Conservation (phyloP, 2,888 invertebrate species). For the Branchipolynoe longqiensis region DNA sequence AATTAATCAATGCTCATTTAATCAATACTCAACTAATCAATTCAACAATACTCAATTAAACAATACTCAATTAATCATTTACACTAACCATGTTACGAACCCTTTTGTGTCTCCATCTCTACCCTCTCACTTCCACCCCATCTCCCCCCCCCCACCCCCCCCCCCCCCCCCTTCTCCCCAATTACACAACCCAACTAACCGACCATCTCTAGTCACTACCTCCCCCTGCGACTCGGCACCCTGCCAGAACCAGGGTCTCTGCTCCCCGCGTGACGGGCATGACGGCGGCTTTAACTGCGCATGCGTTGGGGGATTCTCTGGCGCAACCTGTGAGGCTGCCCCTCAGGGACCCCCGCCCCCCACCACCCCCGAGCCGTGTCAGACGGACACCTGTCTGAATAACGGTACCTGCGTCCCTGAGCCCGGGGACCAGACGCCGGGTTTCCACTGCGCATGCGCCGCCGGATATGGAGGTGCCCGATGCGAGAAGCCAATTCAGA, state of each 20-base stretch:
- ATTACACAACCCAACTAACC: too few species aligned
- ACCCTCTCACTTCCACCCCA: not conserved
- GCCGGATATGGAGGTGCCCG: not conserved
- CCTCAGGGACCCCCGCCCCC: not conserved
- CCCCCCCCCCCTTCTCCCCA: not conserved
- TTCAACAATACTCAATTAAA: too few species aligned
- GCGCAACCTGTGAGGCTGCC: not conserved
- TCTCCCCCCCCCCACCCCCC: not conserved
- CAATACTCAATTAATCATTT: not conserved
- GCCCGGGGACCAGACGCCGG: not conserved
- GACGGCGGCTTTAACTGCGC: not conserved
- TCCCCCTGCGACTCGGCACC: not conserved
- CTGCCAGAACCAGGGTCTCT: constrained; percentile 6
- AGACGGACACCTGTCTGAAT: not conserved
- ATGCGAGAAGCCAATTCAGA: not conserved
- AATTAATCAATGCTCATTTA: too few species aligned
- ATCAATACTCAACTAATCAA: too few species aligned
- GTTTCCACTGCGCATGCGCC: not conserved
- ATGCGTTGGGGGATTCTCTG: not conserved
- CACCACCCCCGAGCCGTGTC: not conserved
- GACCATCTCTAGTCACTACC: too few species aligned
- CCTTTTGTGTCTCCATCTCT: not conserved
- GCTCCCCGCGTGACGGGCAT: not conserved
- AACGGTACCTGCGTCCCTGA: too few species aligned
- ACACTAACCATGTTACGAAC: not conserved